Evolutionary conservation across 2,113 vertebrate genomes (phyloP).

Genomic region (Caloenas nicobarica): DNA sequence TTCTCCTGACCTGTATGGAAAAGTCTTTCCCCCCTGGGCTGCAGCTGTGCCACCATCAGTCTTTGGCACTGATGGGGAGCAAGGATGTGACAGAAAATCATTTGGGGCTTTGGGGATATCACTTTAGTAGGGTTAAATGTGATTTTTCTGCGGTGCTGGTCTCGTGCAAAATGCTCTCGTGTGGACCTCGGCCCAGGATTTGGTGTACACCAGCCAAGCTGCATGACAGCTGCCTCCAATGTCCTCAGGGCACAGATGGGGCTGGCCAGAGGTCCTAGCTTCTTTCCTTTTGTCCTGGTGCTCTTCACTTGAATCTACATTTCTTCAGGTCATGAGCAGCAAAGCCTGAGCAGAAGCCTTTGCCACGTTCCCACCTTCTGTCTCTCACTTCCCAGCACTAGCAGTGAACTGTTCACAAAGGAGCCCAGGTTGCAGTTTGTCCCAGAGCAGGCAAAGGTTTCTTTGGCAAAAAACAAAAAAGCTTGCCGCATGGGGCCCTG

Average conservation of each 20-base stretch:
- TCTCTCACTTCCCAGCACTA: background rate
- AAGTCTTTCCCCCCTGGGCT: background rate
- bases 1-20: background rate
- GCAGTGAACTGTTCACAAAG: background rate
- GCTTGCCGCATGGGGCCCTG: background rate
- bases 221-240: background rate
- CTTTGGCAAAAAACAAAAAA: conserved; percentile 31
- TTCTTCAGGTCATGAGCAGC: conserved; percentile 9
- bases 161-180: background rate
- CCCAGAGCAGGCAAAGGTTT: conserved; percentile 19
- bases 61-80: background rate
- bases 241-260: background rate
- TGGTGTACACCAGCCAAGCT: background rate
- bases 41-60: background rate
- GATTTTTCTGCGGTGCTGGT: background rate
- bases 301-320: background rate
- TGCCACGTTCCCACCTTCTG: background rate
- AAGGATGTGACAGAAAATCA: background rate
- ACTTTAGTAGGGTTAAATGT: rapidly evolving
- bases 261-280: background rate
- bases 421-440: background rate
- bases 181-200: background rate
- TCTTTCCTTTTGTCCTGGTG: background rate
- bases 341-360: background rate
- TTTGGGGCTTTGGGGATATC: background rate